A percentile compares a stretch with the other conserved stretches of the same genome.
These are phyloP conservation scores for Azemiops feae DNA, from an alignment of 2,113 vertebrate species.

Conservation along the genomic window DNA sequence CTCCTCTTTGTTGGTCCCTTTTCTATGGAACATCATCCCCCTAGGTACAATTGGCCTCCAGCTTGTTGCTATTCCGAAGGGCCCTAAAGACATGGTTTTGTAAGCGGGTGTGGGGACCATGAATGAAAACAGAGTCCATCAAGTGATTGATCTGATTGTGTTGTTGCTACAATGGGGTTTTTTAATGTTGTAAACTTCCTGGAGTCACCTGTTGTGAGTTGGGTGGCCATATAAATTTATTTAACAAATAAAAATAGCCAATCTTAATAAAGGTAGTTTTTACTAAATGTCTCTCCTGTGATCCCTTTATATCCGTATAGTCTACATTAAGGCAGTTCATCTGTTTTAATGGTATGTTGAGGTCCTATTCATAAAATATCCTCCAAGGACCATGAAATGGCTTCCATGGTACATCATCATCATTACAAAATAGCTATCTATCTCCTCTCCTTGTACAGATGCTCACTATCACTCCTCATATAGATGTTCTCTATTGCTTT, in stretches of 20 bases:
- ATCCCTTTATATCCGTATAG: neutral
- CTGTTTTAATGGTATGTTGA: neutral
- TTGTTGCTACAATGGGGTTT: too few species aligned
- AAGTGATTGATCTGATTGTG: too few species aligned
- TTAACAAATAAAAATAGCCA: neutral
- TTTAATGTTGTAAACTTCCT: too few species aligned
- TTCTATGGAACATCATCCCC: neutral
- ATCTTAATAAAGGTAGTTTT: neutral
- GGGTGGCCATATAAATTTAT: neutral
- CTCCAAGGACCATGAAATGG: neutral
- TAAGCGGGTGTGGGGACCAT: too few species aligned
- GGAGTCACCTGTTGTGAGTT: neutral
- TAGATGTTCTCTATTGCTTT: neutral
- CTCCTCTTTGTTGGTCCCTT: neutral
- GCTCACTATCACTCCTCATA: neutral
- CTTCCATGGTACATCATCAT: neutral
- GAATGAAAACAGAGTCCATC: too few species aligned
- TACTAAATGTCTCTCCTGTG: neutral
- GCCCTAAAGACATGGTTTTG: too few species aligned
- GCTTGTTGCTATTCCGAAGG: too few species aligned
- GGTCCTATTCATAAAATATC: neutral
- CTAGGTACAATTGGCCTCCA: neutral
- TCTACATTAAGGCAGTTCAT: neutral
- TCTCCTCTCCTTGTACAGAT: neutral
- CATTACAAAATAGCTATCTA: neutral